Evolutionary conservation across 2,113 vertebrate genomes (phyloP), one percentile per base, ranked within the genome.

Genomic region (Pao palembangensis): DNA sequence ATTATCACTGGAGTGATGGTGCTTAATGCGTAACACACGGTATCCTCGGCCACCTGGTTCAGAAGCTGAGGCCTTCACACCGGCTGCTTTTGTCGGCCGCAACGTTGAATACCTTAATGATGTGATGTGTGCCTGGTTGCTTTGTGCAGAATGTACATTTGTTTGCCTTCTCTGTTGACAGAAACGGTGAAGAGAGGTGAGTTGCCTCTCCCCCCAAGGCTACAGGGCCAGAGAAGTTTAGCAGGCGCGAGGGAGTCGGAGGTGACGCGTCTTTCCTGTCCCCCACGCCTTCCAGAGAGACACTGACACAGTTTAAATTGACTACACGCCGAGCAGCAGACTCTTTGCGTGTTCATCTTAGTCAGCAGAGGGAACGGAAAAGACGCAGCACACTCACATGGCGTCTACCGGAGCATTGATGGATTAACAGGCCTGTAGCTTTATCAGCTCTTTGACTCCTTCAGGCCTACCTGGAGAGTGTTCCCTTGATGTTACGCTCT

Each of bases 151-250:
- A 58, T 61, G 61, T 54, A 55, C 70, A 56, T 75, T 58, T 77
- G 75, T 81, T 74, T 76, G 73, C 80, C 80, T 38, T 57, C 69
- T 61, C 23, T 87, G 70, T 87, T 84, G 74, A 87, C 85, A 78
- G 64, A 83, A 72, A 68, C 28, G 48, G 71, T 67, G 59, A 71
- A 15, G 20, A 20, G 52, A 67, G 49, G 52, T 58, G 60, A 69
- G 63, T 47, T 65, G 34, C 64, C 57, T 55, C 68, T 55, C 48
- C 48, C 60, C 69, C 66, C 51, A 58, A 1, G 28, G 28, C 75
- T 62, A 58, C 48, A 75, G 76, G 58, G 66, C 74, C 71, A 44
- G 46, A 62, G 54, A 49, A 25, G 64, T 70, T 38, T 76, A 64
- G 51, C 63, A 72, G 67, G 75, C 61, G 41, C 52, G 58, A 49